A percentile compares a stretch with the other conserved stretches of the same genome.
phyloP scores from a whole-genome alignment of 2,888 invertebrate species.

The Leuctra nigra region DNA sequence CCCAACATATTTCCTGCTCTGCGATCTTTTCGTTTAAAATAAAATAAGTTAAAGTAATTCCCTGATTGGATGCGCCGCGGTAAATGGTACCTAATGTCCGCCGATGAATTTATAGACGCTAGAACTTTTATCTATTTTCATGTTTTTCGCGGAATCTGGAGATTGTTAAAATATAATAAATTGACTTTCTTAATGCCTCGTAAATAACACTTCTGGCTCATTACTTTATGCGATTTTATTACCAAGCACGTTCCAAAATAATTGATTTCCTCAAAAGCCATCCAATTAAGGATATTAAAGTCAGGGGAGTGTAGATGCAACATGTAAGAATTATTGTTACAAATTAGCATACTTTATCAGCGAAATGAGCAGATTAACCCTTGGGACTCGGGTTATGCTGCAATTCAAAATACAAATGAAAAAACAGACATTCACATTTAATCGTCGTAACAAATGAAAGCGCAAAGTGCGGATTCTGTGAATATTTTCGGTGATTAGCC shows the following conservation, averaged over 20 bases:
- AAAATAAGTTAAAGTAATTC: constrained; percentile 7
- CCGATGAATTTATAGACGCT: constrained; percentile 1
- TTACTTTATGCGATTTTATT: background rate
- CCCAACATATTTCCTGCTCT: background rate
- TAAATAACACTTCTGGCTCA: background rate
- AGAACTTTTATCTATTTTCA: constrained; percentile 4
- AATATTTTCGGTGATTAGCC: too few species aligned
- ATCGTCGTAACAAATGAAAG: too few species aligned
- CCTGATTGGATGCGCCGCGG: constrained; percentile 4
- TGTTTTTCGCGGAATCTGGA: background rate
- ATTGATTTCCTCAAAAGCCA: too few species aligned
- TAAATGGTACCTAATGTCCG: background rate
- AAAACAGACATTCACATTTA: too few species aligned
- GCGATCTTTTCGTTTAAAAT: constrained; percentile 2
- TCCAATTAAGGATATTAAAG: too few species aligned
- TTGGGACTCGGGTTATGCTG: too few species aligned
- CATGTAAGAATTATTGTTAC: too few species aligned
- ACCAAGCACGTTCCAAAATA: background rate
- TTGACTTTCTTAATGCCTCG: background rate
- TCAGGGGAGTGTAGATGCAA: too few species aligned
- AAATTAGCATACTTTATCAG: too few species aligned
- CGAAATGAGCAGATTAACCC: too few species aligned
- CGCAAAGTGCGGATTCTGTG: too few species aligned
- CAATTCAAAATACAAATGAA: too few species aligned
- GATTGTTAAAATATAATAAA: constrained; percentile 9